These are phyloP conservation scores for Mythimna albipuncta DNA, from an alignment of 2,888 invertebrate species.

Conservation along the genomic window DNA sequence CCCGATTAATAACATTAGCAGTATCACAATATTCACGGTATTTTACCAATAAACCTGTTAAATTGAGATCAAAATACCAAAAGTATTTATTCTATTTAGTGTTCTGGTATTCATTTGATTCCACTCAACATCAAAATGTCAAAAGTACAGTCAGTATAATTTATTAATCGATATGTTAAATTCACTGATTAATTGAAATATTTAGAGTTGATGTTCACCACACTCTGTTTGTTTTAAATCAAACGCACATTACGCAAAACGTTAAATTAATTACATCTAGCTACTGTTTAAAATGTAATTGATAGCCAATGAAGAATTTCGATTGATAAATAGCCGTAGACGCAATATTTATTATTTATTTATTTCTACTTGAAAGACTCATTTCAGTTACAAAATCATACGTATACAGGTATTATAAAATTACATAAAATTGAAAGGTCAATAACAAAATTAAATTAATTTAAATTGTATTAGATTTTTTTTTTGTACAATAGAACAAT, in stretches of 20 bases:
- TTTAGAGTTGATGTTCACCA: neutral
- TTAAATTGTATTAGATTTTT: no score
- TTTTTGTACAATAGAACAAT: no score
- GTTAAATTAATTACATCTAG: neutral
- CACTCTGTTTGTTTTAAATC: constrained; percentile 5
- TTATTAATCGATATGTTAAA: constrained; percentile 6
- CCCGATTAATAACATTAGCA: neutral
- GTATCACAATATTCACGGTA: neutral
- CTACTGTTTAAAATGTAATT: no score
- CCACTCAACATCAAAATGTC: constrained; percentile 7
- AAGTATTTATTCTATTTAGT: neutral
- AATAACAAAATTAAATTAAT: no score
- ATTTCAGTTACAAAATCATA: no score
- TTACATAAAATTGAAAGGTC: no score
- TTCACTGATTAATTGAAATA: constrained; percentile 7
- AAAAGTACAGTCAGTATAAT: constrained; percentile 9
- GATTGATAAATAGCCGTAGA: no score
- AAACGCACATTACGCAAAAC: neutral
- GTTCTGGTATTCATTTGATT: constrained; percentile 1
- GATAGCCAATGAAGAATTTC: no score
- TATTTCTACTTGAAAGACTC: no score
- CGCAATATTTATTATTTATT: no score
- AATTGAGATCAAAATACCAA: neutral
- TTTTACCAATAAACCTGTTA: neutral
- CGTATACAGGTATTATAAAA: no score